A percentile compares a stretch with the other conserved stretches of the same genome.
phyloP scores from a whole-genome alignment of 2,888 invertebrate species.

The Dicyrtoma fusca region DNA sequence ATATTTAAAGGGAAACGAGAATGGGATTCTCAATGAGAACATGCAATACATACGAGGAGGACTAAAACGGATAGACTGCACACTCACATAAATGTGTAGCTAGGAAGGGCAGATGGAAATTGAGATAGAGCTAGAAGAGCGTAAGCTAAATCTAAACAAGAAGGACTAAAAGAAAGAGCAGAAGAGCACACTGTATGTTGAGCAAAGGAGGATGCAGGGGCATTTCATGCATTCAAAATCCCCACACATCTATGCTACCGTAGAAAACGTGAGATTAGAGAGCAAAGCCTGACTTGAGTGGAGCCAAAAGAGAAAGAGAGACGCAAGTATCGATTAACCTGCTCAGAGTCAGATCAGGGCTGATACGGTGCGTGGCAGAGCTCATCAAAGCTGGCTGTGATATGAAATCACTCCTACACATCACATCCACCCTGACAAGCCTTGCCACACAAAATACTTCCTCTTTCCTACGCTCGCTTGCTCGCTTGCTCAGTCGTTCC shows the following conservation, averaged over 20 bases:
- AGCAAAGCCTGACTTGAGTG: conserved; percentile 7
- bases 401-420: conserved; percentile 73
- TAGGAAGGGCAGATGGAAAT: too few relatives aligned
- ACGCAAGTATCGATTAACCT: conserved; percentile 18
- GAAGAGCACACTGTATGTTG: too few relatives aligned
- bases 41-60: too few relatives aligned
- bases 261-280: neutral
- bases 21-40: too few relatives aligned
- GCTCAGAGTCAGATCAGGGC: conserved; percentile 18
- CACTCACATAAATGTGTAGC: too few relatives aligned
- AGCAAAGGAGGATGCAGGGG: too few relatives aligned
- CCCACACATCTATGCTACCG: neutral
- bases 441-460: conserved; percentile 60
- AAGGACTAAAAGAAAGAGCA: too few relatives aligned
- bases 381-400: conserved; percentile 99
- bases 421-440: conserved; percentile 88
- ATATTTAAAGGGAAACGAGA: too few relatives aligned
- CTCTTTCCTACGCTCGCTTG: conserved; percentile 36
- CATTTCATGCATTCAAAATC: neutral
- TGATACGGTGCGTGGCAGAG: conserved; percentile 59
- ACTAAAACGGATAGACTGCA: too few relatives aligned
- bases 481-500: conserved; percentile 17
- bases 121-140: too few relatives aligned
- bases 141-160: too few relatives aligned
- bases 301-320: conserved; percentile 8